Base-by-base conservation (phyloP, 1,140 invertebrate genomes). In the Orussus abietinus region DNA sequence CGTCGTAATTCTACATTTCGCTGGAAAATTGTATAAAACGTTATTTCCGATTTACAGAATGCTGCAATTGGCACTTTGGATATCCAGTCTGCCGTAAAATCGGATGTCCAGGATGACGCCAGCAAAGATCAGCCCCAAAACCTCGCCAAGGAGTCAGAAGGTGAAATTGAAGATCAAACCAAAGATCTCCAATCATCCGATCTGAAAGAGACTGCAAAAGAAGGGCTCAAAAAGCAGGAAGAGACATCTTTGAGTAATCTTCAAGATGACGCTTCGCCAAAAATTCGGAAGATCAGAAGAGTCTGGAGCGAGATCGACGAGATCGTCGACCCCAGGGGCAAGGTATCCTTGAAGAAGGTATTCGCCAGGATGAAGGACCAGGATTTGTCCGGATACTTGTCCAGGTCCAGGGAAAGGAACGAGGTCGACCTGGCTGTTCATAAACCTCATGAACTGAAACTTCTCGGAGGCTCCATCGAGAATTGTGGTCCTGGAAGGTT, bases 401-500 rank as follows among this genome's bases (percentile, higher is more conserved):
- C n/a, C n/a, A n/a, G n/a, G n/a, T 18, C 33, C 1, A 33, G 29
- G 3, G 37, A 56, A 13, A 26, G 39, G 11, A 47, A 45, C 13
- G 51, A 52, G n/a, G 15, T 42, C 14, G 38, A 40, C 5, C 14
- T 15, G 12, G 9, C 14, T 36, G 33, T 7, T 15, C 14, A 9
- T 9, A 7, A 17, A n/a, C 36, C 32, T 1, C 35, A 55, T 9
- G 61, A 56, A 18, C 28, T 69, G 6, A 64, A 51, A 17, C 49
- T 67, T 12, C 3, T 73, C 3, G 70, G 70, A 1, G 66, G 49
- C 9, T 62, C 42, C 0, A 48, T 69, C 4, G 66, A 72, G 34
- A 64, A 72, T 7, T 73, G 70, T 22, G 70, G 70, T 15, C 70
- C 70, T 5, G 66, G 59, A 7, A 52, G 67, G 37, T 51, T 38